Conservation (phyloP, 2,888 invertebrate genomes). For the Cheilosia grossa region DNA sequence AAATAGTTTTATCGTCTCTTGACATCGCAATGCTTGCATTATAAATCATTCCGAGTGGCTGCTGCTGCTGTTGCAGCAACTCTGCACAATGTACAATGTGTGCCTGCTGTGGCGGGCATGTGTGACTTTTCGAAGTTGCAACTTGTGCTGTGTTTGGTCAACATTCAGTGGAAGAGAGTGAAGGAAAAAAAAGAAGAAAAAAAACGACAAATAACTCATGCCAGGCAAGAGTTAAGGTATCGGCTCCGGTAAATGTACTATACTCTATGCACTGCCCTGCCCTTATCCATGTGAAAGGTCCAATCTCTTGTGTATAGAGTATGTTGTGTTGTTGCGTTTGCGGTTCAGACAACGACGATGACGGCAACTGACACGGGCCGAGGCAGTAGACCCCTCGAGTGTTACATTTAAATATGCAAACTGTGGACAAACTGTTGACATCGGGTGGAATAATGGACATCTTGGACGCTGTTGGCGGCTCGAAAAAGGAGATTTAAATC, state of each 20-base stretch:
- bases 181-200: constrained; percentile 17
- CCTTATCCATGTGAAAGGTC: constrained; percentile 56
- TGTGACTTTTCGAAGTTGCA: constrained; percentile 70
- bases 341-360: constrained; percentile 40
- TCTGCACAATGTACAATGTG: constrained; percentile 44
- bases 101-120: constrained; percentile 47
- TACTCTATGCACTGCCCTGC: constrained; percentile 35
- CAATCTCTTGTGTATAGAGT: constrained; percentile 39
- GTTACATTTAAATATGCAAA: constrained; percentile 75
- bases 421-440: constrained; percentile 75
- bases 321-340: constrained; percentile 63
- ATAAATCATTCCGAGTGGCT: constrained; percentile 74
- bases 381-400: constrained; percentile 57
- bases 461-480: constrained; percentile 61
- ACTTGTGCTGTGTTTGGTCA: constrained; percentile 67
- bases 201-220: constrained; percentile 13
- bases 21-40: constrained; percentile 75
- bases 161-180: constrained; percentile 49
- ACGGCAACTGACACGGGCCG: constrained; percentile 53
- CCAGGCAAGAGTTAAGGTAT: constrained; percentile 51
- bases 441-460: constrained; percentile 70
- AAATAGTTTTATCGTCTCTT: constrained; percentile 75
- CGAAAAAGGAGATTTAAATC: constrained; percentile 57
- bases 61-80: constrained; percentile 61
- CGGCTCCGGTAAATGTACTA: constrained; percentile 53